Conservation (phyloP, 2,113 vertebrate genomes). For the Panthera tigris region DNA sequence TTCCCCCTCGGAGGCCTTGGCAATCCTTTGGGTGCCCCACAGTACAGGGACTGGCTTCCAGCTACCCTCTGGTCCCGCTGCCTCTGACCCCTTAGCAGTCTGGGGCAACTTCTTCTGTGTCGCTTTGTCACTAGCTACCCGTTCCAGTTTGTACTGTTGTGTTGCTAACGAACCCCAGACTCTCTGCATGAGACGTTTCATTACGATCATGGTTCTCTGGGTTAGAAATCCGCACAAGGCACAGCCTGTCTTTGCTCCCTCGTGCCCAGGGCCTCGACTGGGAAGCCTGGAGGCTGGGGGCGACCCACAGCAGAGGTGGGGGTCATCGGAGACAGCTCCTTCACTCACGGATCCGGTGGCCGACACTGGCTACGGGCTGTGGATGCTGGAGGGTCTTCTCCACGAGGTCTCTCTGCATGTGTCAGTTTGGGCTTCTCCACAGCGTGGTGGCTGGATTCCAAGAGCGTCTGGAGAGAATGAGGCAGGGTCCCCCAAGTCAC, state of each 20-base stretch:
- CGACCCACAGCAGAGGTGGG: not conserved
- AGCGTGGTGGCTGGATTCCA: not conserved
- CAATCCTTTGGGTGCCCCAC: not conserved
- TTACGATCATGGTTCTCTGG: not conserved
- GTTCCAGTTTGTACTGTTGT: not conserved
- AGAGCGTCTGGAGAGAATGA: not conserved
- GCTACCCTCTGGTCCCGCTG: not conserved
- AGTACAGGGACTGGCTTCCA: not conserved
- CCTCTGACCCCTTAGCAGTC: not conserved
- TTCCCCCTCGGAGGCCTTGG: no score
- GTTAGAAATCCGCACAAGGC: not conserved
- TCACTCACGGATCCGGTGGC: not conserved
- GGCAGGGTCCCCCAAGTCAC: not conserved
- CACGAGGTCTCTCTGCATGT: not conserved
- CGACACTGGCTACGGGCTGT: fast-evolving
- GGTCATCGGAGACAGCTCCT: not conserved
- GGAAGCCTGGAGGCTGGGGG: not conserved
- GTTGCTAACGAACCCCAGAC: not conserved
- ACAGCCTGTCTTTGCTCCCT: no score
- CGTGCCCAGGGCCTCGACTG: no score
- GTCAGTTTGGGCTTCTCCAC: not conserved
- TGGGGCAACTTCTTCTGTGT: not conserved
- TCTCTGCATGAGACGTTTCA: not conserved
- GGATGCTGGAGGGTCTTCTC: not conserved
- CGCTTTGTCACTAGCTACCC: not conserved